Base-by-base conservation (phyloP, 1,140 invertebrate species). In the Harlomillsia oculata region DNA sequence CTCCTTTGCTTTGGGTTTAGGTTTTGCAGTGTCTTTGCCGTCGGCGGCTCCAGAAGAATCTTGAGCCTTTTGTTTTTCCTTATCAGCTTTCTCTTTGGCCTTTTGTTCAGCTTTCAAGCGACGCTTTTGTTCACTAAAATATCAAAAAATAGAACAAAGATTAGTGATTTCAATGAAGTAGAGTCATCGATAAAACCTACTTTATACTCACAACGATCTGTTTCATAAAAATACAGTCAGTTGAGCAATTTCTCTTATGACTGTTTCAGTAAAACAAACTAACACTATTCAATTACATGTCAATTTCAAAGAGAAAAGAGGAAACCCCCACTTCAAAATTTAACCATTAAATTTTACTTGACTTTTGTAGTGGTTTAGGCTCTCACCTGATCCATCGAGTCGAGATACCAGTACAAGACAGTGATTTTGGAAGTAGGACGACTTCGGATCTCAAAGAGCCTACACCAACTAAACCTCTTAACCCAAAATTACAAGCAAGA, bases 71-170 rank as follows among this genome's bases (percentile, higher is more conserved):
- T 72, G 72, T 37, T 66, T 67, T 28, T 78, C 80, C 68, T 94
- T 95, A 70, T 89, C 87, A n/a, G 81, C 78, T 70, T 96, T 96
- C 68, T 94, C 89, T 69, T 93, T 88, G 8, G 83, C 82, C 70
- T 97, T 97, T 69, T 95, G 84, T 70, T 95, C 88, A 16, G 84
- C 84, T 74, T 97, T 97, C 40, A 87, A 67, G 28, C 88, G 77
- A 39, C 92, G 78, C 74, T 98, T 98, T 49, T 89, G 74, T 74
- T 97, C 93, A 82, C 91, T 97, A 55, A 8, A 67, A 66, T 29
- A n/a, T n/a, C n/a, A n/a, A 32, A 56, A 28, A 52, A 25, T 8
- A 18, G 60, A 23, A 53, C 28, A 63, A n/a, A 32, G 60, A 25
- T 32, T 36, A 44, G 34, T n/a, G 44, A 30, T 5, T 13, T 26